A percentile compares a stretch with the other conserved stretches of the same genome.
These are phyloP conservation scores for Hydractinia echinata DNA, from an alignment of 30 jellyfish, hydroid and myxozoan genomes.

Conservation along the genomic window DNA sequence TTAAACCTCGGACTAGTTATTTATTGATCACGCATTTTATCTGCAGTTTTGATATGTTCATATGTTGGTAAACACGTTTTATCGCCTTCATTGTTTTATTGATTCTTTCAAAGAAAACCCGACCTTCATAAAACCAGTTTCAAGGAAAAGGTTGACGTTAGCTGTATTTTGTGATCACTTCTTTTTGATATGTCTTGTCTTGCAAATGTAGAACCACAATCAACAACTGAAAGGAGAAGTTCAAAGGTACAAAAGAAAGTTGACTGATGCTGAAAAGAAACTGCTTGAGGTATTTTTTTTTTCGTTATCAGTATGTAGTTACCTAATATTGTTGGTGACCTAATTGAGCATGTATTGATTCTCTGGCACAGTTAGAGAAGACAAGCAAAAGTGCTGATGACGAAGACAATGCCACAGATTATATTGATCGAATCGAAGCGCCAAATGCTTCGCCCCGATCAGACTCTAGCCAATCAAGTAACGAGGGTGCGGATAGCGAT, in stretches of 20 bases:
- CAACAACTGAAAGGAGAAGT: slow-evolving; percentile 95
- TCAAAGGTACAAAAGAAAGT: slow-evolving; percentile 71
- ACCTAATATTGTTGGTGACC: neutral
- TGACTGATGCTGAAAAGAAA: slow-evolving; percentile 57
- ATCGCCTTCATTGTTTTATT: no score
- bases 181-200: neutral
- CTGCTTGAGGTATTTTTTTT: slow-evolving; percentile 46
- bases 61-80: no score
- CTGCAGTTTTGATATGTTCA: no score
- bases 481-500: slow-evolving; percentile 51
- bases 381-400: neutral
- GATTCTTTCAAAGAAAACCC: no score
- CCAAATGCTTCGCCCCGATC: slow-evolving; percentile 27
- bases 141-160: no score
- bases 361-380: slow-evolving; percentile 20
- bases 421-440: slow-evolving; percentile 37
- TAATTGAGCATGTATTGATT: neutral
- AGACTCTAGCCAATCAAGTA: slow-evolving; percentile 37
- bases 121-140: no score
- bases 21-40: no score
- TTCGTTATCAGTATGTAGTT: neutral
- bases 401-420: slow-evolving; percentile 2
- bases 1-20: no score
- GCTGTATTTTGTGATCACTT: no score
- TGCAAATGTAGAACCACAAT: slow-evolving; percentile 56